Base-by-base conservation (phyloP, 1,140 invertebrate species). In the Drosophila micromelanica region DNA sequence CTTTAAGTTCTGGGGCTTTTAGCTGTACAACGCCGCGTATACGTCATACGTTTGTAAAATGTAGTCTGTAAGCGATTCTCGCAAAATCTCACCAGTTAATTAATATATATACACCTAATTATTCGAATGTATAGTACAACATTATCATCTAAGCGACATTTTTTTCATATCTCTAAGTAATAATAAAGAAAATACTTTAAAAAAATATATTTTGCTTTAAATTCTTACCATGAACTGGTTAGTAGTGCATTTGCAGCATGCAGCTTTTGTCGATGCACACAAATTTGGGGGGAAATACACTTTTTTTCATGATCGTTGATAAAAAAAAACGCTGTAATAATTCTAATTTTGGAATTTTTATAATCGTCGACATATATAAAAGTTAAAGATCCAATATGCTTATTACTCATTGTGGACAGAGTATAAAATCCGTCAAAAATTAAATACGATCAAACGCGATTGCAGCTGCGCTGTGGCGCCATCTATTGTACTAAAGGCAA, bases 51-150 rank as follows among this genome's bases (percentile, higher is more conserved):
- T 49, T 70, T 71, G 59, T 77, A 76, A 82, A 82, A 74, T 81
- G 56, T 74, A 51, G 45, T 78, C 11, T 27, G 7, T 77, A 81
- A 65, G 69, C 62, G 78, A 71, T 57, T 65, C 73, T 69, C 74
- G 73, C 67, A 57, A 59, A 84, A 60, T 57, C 80, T 57, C 42
- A 71, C 81, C 80, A 86, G 81, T 85, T 86, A 56, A 73, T 48
- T 73, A 73, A 70, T 74, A 38, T 57, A 38, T 57, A 51, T 13
- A 65, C 23, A 54, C 15, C 15, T 8, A 67, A 51, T 57, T 32
- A 45, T 35, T 43, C 8, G 32, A 38, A 2, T 62, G 37, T 69
- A 69, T 69, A 55, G 49, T 45, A 70, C 45, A 46, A 54, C 27
- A 8, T 23, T 71, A 52, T 11, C 9, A 30, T 17, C 1, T 75